Percentiles rank a stretch among this genome's conserved stretches.
These are phyloP conservation scores for Champsocephalus gunnari DNA, from an alignment of 2,797 vertebrate genomes.

Conservation along the genomic window DNA sequence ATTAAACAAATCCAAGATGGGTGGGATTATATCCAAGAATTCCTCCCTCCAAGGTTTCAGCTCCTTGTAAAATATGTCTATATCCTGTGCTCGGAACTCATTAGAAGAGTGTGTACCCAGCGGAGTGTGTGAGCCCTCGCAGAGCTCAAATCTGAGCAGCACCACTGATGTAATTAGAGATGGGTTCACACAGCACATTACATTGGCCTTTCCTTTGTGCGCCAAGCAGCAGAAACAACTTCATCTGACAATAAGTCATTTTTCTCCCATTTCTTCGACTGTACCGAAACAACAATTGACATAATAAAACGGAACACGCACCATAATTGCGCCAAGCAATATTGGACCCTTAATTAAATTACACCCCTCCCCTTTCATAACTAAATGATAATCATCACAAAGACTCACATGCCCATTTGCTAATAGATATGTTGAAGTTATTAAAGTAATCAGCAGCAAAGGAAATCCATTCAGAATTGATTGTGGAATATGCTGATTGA, in stretches of 20 bases:
- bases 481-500: slow-evolving; percentile 81
- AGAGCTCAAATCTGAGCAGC: slow-evolving; percentile 55
- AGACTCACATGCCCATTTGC: slow-evolving; percentile 74
- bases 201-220: slow-evolving; percentile 56
- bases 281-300: slow-evolving; percentile 62
- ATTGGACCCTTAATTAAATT: slow-evolving; percentile 73
- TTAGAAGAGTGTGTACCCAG: slow-evolving; percentile 57
- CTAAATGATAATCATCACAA: slow-evolving; percentile 76
- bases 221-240: slow-evolving; percentile 46
- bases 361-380: slow-evolving; percentile 63
- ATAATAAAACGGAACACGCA: slow-evolving; percentile 64
- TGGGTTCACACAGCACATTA: slow-evolving; percentile 61
- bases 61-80: slow-evolving; percentile 64
- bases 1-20: slow-evolving; percentile 26
- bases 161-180: slow-evolving; percentile 69
- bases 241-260: slow-evolving; percentile 52
- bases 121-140: slow-evolving; percentile 52
- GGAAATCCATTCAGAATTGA: slow-evolving; percentile 82
- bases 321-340: slow-evolving; percentile 64
- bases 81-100: slow-evolving; percentile 58
- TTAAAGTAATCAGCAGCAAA: slow-evolving; percentile 80
- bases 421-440: slow-evolving; percentile 82
- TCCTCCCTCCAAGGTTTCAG: slow-evolving; percentile 37
- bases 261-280: slow-evolving; percentile 43
- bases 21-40: slow-evolving; percentile 45